Conservation (phyloP, 2,113 vertebrate genomes). For the Indicator indicator region DNA sequence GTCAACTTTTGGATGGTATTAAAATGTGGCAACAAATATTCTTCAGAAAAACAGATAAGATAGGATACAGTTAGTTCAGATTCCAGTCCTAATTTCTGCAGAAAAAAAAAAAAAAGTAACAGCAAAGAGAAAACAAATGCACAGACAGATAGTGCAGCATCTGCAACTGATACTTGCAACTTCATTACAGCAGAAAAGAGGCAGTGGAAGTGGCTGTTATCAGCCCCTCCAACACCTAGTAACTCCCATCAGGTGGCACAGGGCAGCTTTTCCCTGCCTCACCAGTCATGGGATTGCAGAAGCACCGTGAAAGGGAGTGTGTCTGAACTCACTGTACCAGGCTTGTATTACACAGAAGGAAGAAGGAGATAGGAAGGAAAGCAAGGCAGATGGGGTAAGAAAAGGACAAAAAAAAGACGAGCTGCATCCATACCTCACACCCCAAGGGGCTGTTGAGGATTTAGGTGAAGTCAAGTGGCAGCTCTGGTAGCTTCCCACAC, state of each 20-base stretch:
- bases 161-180: background rate
- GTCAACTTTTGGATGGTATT: background rate
- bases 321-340: background rate
- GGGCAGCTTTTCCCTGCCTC: background rate
- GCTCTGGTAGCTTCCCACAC: background rate
- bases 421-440: background rate
- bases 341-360: background rate
- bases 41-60: background rate
- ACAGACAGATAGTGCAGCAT: background rate
- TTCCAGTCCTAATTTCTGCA: background rate
- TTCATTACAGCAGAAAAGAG: background rate
- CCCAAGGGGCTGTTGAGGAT: background rate
- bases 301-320: background rate
- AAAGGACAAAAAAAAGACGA: background rate
- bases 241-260: background rate
- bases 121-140: background rate
- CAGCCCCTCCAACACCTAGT: constrained; percentile 3
- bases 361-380: background rate
- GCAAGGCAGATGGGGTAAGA: background rate
- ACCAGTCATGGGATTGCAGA: background rate
- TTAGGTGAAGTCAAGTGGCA: background rate
- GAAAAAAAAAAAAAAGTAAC: background rate
- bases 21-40: background rate
- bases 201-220: background rate
- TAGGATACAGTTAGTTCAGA: background rate